Base-by-base conservation (phyloP, 2,888 invertebrate genomes). In the Apotomis betuletana region DNA sequence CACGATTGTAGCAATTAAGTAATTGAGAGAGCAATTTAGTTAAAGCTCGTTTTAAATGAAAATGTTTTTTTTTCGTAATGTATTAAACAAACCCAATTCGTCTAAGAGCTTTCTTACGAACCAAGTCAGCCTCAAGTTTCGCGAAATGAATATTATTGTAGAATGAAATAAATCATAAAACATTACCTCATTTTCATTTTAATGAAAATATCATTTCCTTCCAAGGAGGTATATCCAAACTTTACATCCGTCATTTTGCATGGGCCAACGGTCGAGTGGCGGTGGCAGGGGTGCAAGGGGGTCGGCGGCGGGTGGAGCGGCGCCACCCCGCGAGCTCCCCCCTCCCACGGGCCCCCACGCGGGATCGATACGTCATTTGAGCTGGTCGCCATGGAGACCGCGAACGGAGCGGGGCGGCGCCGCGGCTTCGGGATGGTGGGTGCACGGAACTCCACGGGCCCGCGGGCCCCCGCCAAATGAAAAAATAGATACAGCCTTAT, bases 351-450 rank as follows among this genome's bases (percentile, higher is more conserved):
- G 75, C 86, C 89, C 87, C 90, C 89, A 79, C 90, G 91, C 89
- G 91, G 92, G 92, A 92, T 92, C 92, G 92, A 93, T 93, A 93
- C 93, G 93, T 93, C 93, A 93, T 93, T 93, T 91, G 92, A 92
- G 92, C 91, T 87, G 92, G 93, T 94, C 90, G 90, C 92, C 93
- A 93, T 93, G 93, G 92, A 92, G 89, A 93, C 93, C 92, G 92
- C 92, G 93, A 91, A 88, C 87, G 84, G 90, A 88, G 92, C 91
- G 91, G 91, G 91, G 92, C 90, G 91, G 91, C 91, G 91, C 90
- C 90, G 89, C 90, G 88, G 87, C 87, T 85, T 86, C 85, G 87
- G 76, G 83, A 84, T 84, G 88, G 85, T 85, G 89, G 87, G 87
- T 88, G 90, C 90, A 89, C 89, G 87, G 87, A 86, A 85, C 87